phyloP scores from a whole-genome alignment of 2,888 invertebrate species.

The Plagiodera versicolora region DNA sequence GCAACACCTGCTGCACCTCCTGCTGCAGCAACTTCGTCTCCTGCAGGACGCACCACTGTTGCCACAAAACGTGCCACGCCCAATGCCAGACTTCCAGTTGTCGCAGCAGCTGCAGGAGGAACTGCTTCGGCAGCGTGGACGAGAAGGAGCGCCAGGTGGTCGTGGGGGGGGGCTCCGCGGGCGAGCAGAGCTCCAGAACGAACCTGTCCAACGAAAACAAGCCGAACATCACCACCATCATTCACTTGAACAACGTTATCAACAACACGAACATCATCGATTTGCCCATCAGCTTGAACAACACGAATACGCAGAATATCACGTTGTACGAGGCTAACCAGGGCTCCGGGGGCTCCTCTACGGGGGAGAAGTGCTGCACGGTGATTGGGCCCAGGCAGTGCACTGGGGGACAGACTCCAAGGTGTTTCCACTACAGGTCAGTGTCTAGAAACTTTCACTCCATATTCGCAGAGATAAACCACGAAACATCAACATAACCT shows the following conservation, averaged over 20 bases:
- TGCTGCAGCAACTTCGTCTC: conserved; percentile 39
- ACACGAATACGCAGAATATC: conserved; percentile 52
- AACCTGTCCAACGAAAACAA: conserved; percentile 25
- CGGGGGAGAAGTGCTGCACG: conserved; percentile 45
- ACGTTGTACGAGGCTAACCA: conserved; percentile 36
- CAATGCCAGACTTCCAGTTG: conserved; percentile 48
- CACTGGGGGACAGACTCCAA: conserved; percentile 40
- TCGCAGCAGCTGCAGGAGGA: conserved; percentile 44
- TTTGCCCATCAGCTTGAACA: conserved; percentile 51
- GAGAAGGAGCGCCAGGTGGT: conserved; percentile 9
- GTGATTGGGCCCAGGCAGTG: conserved; percentile 53
- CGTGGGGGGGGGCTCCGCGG: not conserved
- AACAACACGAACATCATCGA: conserved; percentile 54
- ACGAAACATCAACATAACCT: no score
- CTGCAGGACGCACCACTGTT: conserved; percentile 48
- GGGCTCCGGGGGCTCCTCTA: not conserved
- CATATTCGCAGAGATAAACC: not conserved
- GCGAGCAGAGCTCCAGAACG: not conserved
- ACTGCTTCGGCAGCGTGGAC: conserved; percentile 37
- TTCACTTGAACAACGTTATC: conserved; percentile 52
- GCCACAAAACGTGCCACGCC: conserved; percentile 50
- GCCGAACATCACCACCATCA: conserved; percentile 53
- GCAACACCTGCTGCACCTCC: conserved; percentile 40
- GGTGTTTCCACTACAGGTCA: conserved; percentile 49
- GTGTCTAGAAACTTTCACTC: no score